Percentiles rank a stretch among this genome's conserved stretches.
Conservation (phyloP, 2,888 invertebrate genomes). For the Euzophera pinguis region DNA sequence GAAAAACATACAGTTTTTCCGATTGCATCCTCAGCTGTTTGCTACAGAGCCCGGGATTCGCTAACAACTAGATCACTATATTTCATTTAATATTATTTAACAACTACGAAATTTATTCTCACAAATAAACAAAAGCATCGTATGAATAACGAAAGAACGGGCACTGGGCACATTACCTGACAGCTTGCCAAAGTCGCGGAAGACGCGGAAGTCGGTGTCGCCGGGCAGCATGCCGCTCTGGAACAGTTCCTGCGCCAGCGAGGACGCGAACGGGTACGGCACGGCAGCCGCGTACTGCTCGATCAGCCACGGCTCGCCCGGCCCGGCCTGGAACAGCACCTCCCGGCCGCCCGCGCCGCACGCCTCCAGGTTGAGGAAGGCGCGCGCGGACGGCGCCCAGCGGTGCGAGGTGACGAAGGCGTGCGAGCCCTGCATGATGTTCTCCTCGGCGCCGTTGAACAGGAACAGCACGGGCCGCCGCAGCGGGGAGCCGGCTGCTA, state of each 20-base stretch:
- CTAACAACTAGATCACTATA: too few species aligned
- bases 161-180: conserved; percentile 79
- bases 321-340: conserved; percentile 92
- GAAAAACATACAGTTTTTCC: too few species aligned
- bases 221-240: conserved; percentile 93
- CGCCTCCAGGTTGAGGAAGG: conserved; percentile 93
- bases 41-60: too few species aligned
- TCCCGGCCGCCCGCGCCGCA: conserved; percentile 94
- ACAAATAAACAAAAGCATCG: too few species aligned
- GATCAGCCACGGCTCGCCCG: conserved; percentile 84
- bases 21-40: too few species aligned
- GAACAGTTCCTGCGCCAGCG: conserved; percentile 93
- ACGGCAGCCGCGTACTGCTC: conserved; percentile 86
- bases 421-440: conserved; percentile 91
- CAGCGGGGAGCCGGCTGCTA: conserved; percentile 81
- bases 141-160: background rate
- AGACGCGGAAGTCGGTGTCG: conserved; percentile 96
- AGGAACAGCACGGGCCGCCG: conserved; percentile 89
- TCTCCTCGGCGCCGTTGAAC: conserved; percentile 96
- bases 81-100: too few species aligned
- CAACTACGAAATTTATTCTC: too few species aligned
- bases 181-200: conserved; percentile 91
- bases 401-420: conserved; percentile 94
- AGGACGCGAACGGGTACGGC: conserved; percentile 91
- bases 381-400: conserved; percentile 85